Evolutionary conservation across 2,797 vertebrate species (phyloP), one percentile per base, ranked within the genome.

Genomic region (Sciurus carolinensis): DNA sequence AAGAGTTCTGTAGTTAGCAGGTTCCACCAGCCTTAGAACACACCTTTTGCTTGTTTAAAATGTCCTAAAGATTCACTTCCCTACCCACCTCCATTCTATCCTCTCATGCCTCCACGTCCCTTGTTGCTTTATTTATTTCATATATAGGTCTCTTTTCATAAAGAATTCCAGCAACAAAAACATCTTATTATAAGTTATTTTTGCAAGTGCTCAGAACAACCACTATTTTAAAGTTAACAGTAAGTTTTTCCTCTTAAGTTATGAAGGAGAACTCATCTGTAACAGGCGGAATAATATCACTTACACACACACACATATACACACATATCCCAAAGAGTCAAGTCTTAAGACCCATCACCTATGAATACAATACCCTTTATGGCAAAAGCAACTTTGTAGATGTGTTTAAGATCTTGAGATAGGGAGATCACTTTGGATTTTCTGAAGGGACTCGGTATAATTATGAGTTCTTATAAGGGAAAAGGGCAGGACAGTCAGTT

Each of bases 151-250:
- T 93, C 39, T 62, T 76, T 33, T 18, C 59, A 57, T 69, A 52
- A 89, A 80, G 22, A 85, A 96, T 83, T 83, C 12, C 77, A 77
- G 54, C 18, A 87, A 86, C 59, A 96, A 86, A 94, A 73, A 54
- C 59, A 13, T 95, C 42, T 84, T 79, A 92, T 33, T 52, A 12
- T 17, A 87, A 87, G 36, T 39, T 81, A 90, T 75, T 85, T 50
- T 72, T 72, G 22, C 24, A n/a, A 28, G 2, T 77, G 18, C 44
- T 83, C 26, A 87, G 44, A 93, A 77, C 62, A 87, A 69, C 59
- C 11, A 69, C 24, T 89, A 42, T 75, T 81, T 95, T 79, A 73
- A 88, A 85, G 39, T 79, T 66, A 92, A 57, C 20, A 80, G 75
- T 73, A 88, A 8, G 33, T 72, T 80, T 91, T 62, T 18, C 39